These are phyloP conservation scores for Plectrocnemia conspersa DNA, from an alignment of 1,140 invertebrate genomes.

Conservation along the genomic window DNA sequence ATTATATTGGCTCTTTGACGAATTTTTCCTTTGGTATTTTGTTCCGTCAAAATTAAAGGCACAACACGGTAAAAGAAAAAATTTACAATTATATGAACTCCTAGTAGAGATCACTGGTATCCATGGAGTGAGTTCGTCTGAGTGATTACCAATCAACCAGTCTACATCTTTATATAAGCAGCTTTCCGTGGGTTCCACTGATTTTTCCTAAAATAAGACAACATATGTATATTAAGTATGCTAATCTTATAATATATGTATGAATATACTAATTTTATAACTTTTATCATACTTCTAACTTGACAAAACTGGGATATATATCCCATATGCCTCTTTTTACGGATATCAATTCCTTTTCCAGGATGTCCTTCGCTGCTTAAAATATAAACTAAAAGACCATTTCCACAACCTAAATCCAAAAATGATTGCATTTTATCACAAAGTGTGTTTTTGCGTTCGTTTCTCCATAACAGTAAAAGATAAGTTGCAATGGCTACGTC, in stretches of 20 bases:
- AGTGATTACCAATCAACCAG: constrained; percentile 98
- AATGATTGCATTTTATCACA: constrained; percentile 61
- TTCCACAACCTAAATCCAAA: constrained; percentile 94
- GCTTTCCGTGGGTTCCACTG: constrained; percentile 66
- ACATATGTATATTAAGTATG: constrained; percentile 1
- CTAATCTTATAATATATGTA: constrained; percentile 7
- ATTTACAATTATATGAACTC: constrained; percentile 63
- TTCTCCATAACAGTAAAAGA: constrained; percentile 74
- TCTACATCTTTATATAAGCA: constrained; percentile 72
- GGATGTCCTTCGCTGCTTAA: constrained; percentile 75
- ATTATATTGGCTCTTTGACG: constrained; percentile 69
- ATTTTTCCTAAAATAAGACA: constrained; percentile 50
- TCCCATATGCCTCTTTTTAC: constrained; percentile 89
- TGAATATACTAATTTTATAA: constrained; percentile 12
- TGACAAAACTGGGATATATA: constrained; percentile 57
- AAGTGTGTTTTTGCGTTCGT: constrained; percentile 46
- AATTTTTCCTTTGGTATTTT: constrained; percentile 69
- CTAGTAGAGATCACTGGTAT: constrained; percentile 86
- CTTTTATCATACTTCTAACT: constrained; percentile 40
- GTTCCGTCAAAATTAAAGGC: constrained; percentile 83
- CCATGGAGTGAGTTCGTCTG: constrained; percentile 97
- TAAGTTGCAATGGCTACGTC: constrained; percentile 94
- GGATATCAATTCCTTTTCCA: constrained; percentile 88
- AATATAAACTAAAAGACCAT: constrained; percentile 90
- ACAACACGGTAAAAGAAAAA: constrained; percentile 93